Percentiles rank a stretch among this genome's conserved stretches.
These are phyloP conservation scores for Hippasteria phrygiana DNA, from an alignment of 53 echinoderm and acorn worm genomes.

Conservation along the genomic window DNA sequence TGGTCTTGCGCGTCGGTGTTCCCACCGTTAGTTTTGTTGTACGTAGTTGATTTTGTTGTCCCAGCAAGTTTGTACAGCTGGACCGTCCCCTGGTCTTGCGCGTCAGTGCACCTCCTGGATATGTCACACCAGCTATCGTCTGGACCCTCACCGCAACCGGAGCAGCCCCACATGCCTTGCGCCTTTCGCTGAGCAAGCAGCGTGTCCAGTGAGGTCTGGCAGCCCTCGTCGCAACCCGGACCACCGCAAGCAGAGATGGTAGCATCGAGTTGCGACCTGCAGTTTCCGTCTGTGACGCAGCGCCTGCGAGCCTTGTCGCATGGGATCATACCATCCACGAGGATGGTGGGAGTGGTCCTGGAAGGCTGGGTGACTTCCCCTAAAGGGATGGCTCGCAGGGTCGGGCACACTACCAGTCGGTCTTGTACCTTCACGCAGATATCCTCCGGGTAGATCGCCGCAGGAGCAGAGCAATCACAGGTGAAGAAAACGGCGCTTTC, in stretches of 20 bases:
- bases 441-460: background rate
- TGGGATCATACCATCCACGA: slow-evolving; percentile 16
- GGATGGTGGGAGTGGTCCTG: slow-evolving; percentile 50
- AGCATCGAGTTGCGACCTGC: background rate
- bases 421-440: background rate
- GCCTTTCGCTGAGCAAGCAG: slow-evolving; percentile 10
- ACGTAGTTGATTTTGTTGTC: slow-evolving; percentile 13
- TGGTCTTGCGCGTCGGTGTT: background rate
- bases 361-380: background rate
- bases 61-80: slow-evolving; percentile 12
- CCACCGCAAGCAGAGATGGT: background rate
- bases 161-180: slow-evolving; percentile 38
- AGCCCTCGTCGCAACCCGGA: slow-evolving; percentile 3
- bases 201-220: background rate
- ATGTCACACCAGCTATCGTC: slow-evolving; percentile 33
- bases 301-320: slow-evolving; percentile 11
- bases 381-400: background rate
- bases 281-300: slow-evolving; percentile 18
- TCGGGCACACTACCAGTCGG: slow-evolving; percentile 30
- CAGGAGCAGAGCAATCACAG: slow-evolving; percentile 36
- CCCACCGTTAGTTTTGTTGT: background rate
- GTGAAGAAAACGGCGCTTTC: slow-evolving; percentile 27
- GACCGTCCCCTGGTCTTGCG: background rate
- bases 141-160: background rate
- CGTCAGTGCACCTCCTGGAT: slow-evolving; percentile 8